Evolutionary conservation across 64 coral and sea anemone genomes (phyloP).

Genomic region (Orbicella faveolata): DNA sequence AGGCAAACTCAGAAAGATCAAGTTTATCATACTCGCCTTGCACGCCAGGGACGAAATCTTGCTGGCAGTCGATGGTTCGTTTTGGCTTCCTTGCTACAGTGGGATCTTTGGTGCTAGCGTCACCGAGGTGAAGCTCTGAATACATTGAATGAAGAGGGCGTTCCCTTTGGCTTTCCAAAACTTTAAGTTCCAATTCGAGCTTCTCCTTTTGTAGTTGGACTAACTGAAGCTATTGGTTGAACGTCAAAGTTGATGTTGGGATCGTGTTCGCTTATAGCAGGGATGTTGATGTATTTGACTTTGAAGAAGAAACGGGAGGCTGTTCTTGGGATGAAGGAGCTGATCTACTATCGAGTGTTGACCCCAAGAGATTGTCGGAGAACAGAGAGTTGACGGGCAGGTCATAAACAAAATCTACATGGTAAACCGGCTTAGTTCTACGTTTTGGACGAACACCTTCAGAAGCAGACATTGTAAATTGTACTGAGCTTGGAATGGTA

Average conservation of each 20-base stretch:
- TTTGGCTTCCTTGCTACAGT: background rate
- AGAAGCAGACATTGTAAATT: background rate
- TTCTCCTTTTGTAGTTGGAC: background rate
- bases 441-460: background rate
- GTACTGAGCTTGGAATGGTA: no score
- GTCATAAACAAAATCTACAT: background rate
- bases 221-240: background rate
- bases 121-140: background rate
- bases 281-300: background rate
- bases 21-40: slow-evolving; percentile 12
- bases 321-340: background rate
- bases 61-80: background rate
- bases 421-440: background rate
- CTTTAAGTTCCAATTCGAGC: background rate
- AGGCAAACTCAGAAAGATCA: slow-evolving; percentile 1
- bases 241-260: background rate
- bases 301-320: background rate
- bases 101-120: background rate
- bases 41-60: background rate
- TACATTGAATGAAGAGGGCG: background rate
- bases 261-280: background rate
- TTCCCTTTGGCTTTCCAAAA: background rate
- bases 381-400: background rate
- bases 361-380: background rate
- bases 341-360: background rate